Evolutionary conservation across 2,888 invertebrate genomes (phyloP), one percentile per base, ranked within the genome.

Genomic region (Liopterus haemorrhoidalis): DNA sequence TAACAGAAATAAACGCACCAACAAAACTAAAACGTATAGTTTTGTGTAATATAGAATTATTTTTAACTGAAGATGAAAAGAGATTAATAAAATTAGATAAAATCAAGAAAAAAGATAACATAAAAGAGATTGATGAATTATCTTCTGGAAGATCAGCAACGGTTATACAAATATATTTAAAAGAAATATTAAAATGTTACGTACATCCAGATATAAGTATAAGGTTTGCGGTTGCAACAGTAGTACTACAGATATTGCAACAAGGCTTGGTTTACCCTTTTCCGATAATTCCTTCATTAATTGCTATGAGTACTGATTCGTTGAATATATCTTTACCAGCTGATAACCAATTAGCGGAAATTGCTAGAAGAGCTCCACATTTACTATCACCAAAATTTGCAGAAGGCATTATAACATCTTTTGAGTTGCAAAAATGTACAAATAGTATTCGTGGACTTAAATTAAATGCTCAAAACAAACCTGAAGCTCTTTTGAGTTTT

Each of bases 61-160:
- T 94, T 70, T 74, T 95, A 58, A 80, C 82, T 54, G 93, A 92
- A 66, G 94, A 94, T 59, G 95, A 95, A 67, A 81, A 85, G 58
- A 76, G 88, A 58, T 91, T 93, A 88, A 85, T 90, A 54, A 82
- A 85, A 60, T 89, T 89, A 63, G 93, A 94, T 69, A 89, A 85
- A 62, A 74, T 82, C 60, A 85, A 88, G 22, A 88, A 91, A 62
- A 79, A 82, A 55, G 93, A 95, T 69, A 92, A 94, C 69, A 73
- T 95, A 46, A 94, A 95, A 63, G 94, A 95, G 71, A 94, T 95
- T 93, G 91, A 92, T 40, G 92, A 94, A 67, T 84, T 93, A 11
- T 87, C 91, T 24, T 92, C 93, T 22, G 94, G 93, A 20, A 92
- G 93, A 90, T 91, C 93, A 14, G 91, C 91, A 57, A 87, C 93